Base-by-base conservation (phyloP, 2,888 invertebrate species). In the Lycophotia porphyrea region DNA sequence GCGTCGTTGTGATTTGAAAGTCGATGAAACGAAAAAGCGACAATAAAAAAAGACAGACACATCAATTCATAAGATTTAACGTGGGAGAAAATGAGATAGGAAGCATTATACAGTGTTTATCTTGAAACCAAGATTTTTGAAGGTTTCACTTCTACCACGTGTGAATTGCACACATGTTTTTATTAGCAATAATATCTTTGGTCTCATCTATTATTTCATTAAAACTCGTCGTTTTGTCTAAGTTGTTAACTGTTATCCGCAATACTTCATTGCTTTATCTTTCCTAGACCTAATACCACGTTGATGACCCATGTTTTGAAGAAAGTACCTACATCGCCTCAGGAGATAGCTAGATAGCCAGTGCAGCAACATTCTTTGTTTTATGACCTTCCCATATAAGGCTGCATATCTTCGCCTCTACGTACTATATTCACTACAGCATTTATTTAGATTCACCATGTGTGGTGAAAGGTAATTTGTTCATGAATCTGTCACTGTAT, bases 341-440 rank as follows among this genome's bases (percentile, higher is more conserved):
- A 47, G 63, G 39, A 21, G 8, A 60, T 65, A 65, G 74, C 74
- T 42, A 21, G 8, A 60, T 65, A 65, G 74, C 74, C 49, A 52
- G 81, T 60, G 34, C 21, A 74, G 74, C 75, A 58, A 65, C 75
- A 78, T 78, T 81, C 78, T 39, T 81, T 21, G 27, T 52, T 78
- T 78, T 78, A 78, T 60, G 74, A 81, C 36, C 81, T n/a, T 21
- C 3, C 74, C 55, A 60, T 81, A 65, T 65, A 78, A 21, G 49
- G n/a, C 36, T 80, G 58, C 64, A 74, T 81, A 74, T 74, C 74
- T 74, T 52, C 42, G 15, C 36, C 42, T 42, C n/a, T 18, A 63
- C 39, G n/a, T 39, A 31, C 47, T 64, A 49, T 34, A 77, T 39
- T 49, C 42, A 36, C 42, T 36, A 39, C 55, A 80, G 74, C 81